Evolutionary conservation across 1,140 invertebrate species (phyloP), one percentile per base, ranked within the genome.

Genomic region (Drosophila sucinea): DNA sequence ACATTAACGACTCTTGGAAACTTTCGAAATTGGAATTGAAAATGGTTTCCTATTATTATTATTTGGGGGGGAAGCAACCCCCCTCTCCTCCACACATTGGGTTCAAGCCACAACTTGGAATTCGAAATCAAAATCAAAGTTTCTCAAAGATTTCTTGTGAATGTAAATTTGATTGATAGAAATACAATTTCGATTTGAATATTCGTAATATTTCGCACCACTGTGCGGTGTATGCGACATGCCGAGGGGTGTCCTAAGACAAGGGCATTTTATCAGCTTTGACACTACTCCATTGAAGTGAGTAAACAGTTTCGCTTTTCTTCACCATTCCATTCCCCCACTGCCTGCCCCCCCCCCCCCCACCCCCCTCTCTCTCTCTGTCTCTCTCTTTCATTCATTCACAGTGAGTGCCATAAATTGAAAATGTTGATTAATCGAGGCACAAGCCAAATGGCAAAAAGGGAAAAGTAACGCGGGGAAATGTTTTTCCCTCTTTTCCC

Each of bases 231-330:
- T 56, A 71, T 71, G 71, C 70, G 3, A 11, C 25, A 2, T 11
- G 25, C 11, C 3, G 32, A 10, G 2, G 10, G 25, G 11, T 7
- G 27, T n/a, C 6, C 62, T 33, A 38, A 35, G 60, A 33, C 47
- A 33, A 35, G 10, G 67, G 62, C 77, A 57, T 69, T 78, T 86
- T 85, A 85, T 86, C 82, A 76, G 75, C 66, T 73, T 44, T 70
- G 71, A 86, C 82, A 82, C 75, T 79, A 87, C 83, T 86, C 69
- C 67, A 76, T 60, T 81, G 71, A 86, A 86, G 83, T 87, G 83
- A 82, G 82, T 86, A 86, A 86, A 86, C 82, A 86, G 79, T 86
- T 86, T 86, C 76, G 82, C 82, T 76, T 81, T 81, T 76, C 64
- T 65, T 61, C 68, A 33, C 56, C 70, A 70, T 57, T 65, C 63